Base-by-base conservation (phyloP, 2,888 invertebrate genomes). In the Xanthia icteritia region DNA sequence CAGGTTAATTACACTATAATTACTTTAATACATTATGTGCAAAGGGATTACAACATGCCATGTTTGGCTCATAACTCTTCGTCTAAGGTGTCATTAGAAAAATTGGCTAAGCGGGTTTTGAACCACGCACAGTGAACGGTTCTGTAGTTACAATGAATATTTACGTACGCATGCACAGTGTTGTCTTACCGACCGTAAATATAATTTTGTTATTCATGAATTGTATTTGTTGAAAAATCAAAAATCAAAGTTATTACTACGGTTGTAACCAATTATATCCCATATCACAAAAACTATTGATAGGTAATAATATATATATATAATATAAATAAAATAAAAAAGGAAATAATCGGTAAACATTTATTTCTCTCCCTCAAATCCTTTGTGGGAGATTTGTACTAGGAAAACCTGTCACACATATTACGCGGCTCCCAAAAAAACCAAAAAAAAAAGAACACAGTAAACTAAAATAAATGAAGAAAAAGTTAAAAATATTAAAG, bases 71-170 rank as follows among this genome's bases (percentile, higher is more conserved):
- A 8, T 75, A 86, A 78, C 39, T 86, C 73, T 64, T 77, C 67
- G 63, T 51, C 70, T 20, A 42, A 74, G 63, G 85, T 82, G 82
- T 82, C 71, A 61, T 76, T 82, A 76, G 54, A 85, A 82, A 58
- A 73, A 76, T 20, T 0, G 4, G 36, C 0, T 4, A 58, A 45
- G 56, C 6, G 15, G 2, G 1, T 42, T 11, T 45, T 1, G 9
- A 6, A 36, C 9, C 17, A n/a, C 2, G 20, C n/a, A 58, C 4
- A 45, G 5, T 2, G 20, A 15, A 15, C n/a, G 31, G 76, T 45
- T 73, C 20, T 1, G 63, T n/a, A 17, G 36, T 39, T 68, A n/a
- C 4, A 17, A 68, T 11, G 17, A 68, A 36, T 36, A 51, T 51
- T 11, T 45, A 20, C 6, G 51, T 15, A 45, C 0, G 20, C 27